Percentiles rank a stretch among this genome's conserved stretches.
phyloP scores from a whole-genome alignment of 2,888 invertebrate genomes.

The Monopis laevigella region DNA sequence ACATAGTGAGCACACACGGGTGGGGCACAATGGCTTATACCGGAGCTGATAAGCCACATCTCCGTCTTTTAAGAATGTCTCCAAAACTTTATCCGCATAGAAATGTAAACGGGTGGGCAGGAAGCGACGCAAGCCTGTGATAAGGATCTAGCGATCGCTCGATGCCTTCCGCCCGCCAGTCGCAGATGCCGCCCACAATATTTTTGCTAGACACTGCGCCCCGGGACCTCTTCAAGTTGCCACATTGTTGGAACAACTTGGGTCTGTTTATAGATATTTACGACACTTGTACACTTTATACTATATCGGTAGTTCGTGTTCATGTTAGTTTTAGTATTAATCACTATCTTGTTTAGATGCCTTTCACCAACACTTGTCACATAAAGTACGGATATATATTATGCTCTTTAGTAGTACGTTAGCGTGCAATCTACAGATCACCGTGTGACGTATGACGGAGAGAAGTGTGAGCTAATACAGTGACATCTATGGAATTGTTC shows the following conservation, averaged over 20 bases:
- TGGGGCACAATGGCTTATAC: slow-evolving; percentile 7
- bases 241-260: slow-evolving; percentile 7
- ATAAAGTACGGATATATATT: too few species aligned
- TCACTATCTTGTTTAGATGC: too few species aligned
- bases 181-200: slow-evolving; percentile 7
- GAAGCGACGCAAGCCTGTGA: slow-evolving; percentile 5
- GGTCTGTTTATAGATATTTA: slow-evolving; percentile 16
- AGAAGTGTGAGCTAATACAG: too few species aligned
- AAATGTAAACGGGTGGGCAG: slow-evolving; percentile 13
- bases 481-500: too few species aligned
- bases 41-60: slow-evolving; percentile 11
- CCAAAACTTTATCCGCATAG: slow-evolving; percentile 12
- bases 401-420: too few species aligned
- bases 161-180: slow-evolving; percentile 9
- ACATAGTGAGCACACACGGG: neutral
- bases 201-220: slow-evolving; percentile 4
- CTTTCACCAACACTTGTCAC: too few species aligned
- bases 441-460: too few species aligned
- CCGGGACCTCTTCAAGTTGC: slow-evolving; percentile 9
- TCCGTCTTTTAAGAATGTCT: slow-evolving; percentile 12
- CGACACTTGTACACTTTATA: slow-evolving; percentile 11
- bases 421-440: too few species aligned
- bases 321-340: slow-evolving; percentile 2
- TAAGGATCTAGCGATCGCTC: slow-evolving; percentile 8
- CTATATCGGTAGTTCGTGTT: slow-evolving; percentile 5